These are phyloP conservation scores for Myrmecobius fasciatus DNA, from an alignment of 2,113 vertebrate species.

Conservation along the genomic window DNA sequence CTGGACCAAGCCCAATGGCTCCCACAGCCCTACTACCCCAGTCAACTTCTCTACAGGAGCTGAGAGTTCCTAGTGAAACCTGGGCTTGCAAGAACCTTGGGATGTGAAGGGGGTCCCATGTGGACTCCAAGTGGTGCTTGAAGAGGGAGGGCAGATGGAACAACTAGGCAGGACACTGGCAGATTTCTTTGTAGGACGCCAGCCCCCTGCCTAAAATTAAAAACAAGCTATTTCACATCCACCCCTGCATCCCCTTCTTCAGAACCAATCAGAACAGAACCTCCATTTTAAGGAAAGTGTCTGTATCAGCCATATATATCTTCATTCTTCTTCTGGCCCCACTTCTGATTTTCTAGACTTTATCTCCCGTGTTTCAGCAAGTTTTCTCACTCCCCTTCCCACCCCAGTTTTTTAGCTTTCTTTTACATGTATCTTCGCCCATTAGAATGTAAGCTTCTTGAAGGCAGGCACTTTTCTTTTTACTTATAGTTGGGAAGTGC, in stretches of 20 bases:
- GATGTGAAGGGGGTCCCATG: neutral
- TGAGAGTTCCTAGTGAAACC: neutral
- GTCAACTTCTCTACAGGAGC: neutral
- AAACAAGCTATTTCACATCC: neutral
- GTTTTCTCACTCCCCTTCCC: neutral
- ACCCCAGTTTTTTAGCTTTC: neutral
- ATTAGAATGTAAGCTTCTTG: neutral
- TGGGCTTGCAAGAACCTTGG: neutral
- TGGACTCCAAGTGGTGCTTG: neutral
- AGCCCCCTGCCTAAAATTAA: neutral
- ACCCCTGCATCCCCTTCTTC: neutral
- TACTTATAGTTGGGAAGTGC: neutral
- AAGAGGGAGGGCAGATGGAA: neutral
- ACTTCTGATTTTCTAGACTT: neutral
- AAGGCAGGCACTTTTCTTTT: neutral
- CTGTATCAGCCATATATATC: neutral
- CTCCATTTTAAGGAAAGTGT: neutral
- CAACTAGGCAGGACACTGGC: neutral
- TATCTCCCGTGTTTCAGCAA: neutral
- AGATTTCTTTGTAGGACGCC: neutral
- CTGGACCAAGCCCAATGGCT: neutral
- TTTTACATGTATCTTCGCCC: neutral
- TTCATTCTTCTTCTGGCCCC: neutral
- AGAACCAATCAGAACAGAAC: neutral
- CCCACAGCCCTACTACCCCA: neutral